These are phyloP conservation scores for Phaethon lepturus DNA, from an alignment of 2,113 vertebrate species.

Conservation along the genomic window DNA sequence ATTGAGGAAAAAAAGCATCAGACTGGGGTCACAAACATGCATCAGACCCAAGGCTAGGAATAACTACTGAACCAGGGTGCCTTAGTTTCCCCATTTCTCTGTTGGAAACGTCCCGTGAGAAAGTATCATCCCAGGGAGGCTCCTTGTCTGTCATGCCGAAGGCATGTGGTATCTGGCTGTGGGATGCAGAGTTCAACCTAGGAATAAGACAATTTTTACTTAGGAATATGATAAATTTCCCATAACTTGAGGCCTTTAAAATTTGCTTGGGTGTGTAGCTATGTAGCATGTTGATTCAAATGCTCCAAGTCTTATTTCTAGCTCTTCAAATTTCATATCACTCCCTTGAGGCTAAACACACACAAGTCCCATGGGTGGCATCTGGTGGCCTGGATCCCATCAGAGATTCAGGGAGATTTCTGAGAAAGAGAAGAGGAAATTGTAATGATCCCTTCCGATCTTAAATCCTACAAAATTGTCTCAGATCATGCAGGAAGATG, in stretches of 20 bases:
- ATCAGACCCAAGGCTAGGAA: neutral
- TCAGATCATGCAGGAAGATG: neutral
- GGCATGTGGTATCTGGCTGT: fast-evolving
- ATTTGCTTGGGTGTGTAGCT: neutral
- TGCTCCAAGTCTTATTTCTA: neutral
- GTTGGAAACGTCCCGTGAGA: neutral
- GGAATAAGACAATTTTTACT: neutral
- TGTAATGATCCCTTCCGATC: neutral
- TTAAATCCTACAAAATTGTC: neutral
- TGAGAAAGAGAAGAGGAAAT: neutral
- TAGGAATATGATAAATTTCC: neutral
- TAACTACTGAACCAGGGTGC: neutral
- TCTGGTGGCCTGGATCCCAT: neutral
- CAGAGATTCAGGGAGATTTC: neutral
- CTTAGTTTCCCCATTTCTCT: neutral
- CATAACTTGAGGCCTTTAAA: neutral
- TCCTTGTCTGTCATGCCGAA: neutral
- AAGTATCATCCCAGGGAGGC: neutral
- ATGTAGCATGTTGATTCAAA: neutral
- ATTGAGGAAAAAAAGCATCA: neutral
- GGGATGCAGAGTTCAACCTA: neutral
- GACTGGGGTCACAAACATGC: neutral
- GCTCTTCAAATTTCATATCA: neutral
- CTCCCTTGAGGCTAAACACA: neutral
- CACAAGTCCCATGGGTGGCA: neutral